A percentile compares a stretch with the other conserved stretches of the same genome.
Evolutionary conservation across 1,140 invertebrate genomes (phyloP).

Genomic region (Eupeodes corollae): DNA sequence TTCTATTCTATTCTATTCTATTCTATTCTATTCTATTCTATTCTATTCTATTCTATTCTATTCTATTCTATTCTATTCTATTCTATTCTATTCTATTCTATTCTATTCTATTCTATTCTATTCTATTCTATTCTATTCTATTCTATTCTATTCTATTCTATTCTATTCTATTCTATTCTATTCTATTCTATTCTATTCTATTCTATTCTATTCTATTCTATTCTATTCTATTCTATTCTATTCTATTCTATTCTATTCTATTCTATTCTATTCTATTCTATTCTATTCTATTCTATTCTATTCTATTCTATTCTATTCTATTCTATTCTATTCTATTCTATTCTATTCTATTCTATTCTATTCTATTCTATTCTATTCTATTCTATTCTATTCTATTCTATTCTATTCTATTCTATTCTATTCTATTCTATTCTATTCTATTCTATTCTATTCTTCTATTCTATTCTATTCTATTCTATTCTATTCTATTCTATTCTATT

Average conservation of each 20-base stretch:
- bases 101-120: slow-evolving; percentile 5
- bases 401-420: not conserved
- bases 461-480: not conserved
- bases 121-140: slow-evolving; percentile 5
- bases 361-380: not conserved
- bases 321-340: not conserved
- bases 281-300: not conserved
- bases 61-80: slow-evolving; percentile 5
- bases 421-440: not conserved
- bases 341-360: not conserved
- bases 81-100: slow-evolving; percentile 5
- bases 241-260: not conserved
- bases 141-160: slow-evolving; percentile 5
- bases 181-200: not conserved
- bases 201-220: not conserved
- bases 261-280: not conserved
- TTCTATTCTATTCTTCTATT: not conserved
- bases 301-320: not conserved
- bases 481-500: not conserved
- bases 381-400: not conserved
- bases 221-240: not conserved
- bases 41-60: slow-evolving; percentile 5
- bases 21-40: slow-evolving; percentile 6
- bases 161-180: slow-evolving; percentile 5
- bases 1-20: slow-evolving; percentile 6